Conservation (phyloP, 1,140 invertebrate genomes). For the Hyles euphorbiae region DNA sequence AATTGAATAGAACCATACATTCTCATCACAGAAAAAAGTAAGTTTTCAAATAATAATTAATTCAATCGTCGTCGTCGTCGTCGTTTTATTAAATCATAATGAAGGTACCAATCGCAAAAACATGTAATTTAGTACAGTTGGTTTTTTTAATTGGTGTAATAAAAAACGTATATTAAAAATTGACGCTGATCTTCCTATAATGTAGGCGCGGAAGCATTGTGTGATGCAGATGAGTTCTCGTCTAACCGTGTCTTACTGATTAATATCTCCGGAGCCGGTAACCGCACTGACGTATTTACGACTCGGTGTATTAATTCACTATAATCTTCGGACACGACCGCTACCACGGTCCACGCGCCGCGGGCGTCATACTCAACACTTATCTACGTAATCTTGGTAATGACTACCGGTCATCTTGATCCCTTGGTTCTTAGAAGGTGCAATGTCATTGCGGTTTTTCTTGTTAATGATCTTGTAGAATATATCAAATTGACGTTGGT, state of each 20-base stretch:
- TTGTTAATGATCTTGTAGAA: not conserved
- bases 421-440: constrained; percentile 4
- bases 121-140: too few relatives aligned
- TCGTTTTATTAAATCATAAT: too few relatives aligned
- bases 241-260: constrained; percentile 19
- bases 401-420: constrained; percentile 40
- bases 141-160: too few relatives aligned
- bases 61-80: too few relatives aligned
- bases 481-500: constrained; percentile 5
- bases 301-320: constrained; percentile 36
- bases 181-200: too few relatives aligned
- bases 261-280: constrained; percentile 23
- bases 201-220: too few relatives aligned
- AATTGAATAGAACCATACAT: too few relatives aligned
- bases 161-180: too few relatives aligned
- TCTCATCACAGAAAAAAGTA: too few relatives aligned
- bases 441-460: constrained; percentile 6
- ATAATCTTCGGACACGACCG: constrained; percentile 34
- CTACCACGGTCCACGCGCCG: constrained; percentile 21
- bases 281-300: constrained; percentile 34
- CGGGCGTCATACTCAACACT: constrained; percentile 19
- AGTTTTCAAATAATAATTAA: too few relatives aligned
- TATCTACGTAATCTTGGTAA: constrained; percentile 34
- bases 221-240: not conserved
- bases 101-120: too few relatives aligned